Base-by-base conservation (phyloP, 2,797 vertebrate genomes). In the Simalia tracyae region DNA sequence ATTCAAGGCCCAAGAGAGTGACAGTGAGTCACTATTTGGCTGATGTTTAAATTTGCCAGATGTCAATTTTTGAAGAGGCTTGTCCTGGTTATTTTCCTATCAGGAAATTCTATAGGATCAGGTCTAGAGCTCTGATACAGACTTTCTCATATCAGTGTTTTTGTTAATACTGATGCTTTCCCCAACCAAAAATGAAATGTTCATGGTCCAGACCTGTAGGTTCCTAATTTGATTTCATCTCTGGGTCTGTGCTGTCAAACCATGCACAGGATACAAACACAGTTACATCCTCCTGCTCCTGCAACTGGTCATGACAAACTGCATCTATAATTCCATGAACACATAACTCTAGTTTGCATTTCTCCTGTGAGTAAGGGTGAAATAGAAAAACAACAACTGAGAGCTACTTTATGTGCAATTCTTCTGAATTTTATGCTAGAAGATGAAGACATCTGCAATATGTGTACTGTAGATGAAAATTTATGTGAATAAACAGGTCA, bases 1-100 rank as follows among this genome's bases (percentile, higher is more conserved):
- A 92, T 76, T 85, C 95, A 95, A 94, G 91, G 95, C 93, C 91
- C 94, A 92, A 46, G 88, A 92, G 87, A 61, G 61, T 66, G 14
- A 0, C 0, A 10, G 92, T 96, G 95, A 95, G 36, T 94, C 90
- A 95, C 92, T 42, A 28, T 90, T 92, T 36, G 56, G 93, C 46
- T 66, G 46, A 36, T 64, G 6, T 7, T 88, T 92, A 54, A 36
- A 84, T 56, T 28, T 88, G 72, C 46, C 91, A 92, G 72, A 64
- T 84, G 72, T 92, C 72, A 84, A 17, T 10, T 64, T 84, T 92
- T 63, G n/a, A 84, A 63, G 12, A 28, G 12, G 46, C 11, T 84
- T 88, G 28, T 36, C 86, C 36, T 63, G 7, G 17, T 36, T 72
- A 6, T 57, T 86, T 86, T 17, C 85, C 11, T 64, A 28, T 31